A percentile compares a stretch with the other conserved stretches of the same genome.
Evolutionary conservation across 2,888 invertebrate genomes (phyloP).

Genomic region (Pardosa pseudoannulata): DNA sequence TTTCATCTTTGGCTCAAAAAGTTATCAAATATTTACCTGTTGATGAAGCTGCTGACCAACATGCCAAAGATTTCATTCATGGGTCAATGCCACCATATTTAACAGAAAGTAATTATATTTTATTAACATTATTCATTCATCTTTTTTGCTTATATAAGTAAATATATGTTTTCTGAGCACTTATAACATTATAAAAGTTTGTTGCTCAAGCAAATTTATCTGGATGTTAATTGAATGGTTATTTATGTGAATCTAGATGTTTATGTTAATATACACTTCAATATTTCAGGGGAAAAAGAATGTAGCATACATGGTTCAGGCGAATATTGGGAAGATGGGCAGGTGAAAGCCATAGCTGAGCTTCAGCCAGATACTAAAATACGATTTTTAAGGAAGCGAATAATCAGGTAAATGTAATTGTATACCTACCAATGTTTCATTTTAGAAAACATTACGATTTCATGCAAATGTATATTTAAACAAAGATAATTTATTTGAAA

Average conservation of each 20-base stretch:
- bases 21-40: conserved; percentile 82
- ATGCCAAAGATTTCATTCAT: conserved; percentile 89
- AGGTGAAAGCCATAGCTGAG: conserved; percentile 83
- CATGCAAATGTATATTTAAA: no score
- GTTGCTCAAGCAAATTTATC: no score
- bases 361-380: conserved; percentile 83
- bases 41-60: conserved; percentile 91
- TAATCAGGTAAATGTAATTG: conserved; percentile 65
- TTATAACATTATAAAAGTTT: no score
- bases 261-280: no score
- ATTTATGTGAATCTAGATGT: no score
- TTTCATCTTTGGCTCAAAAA: conserved; percentile 81
- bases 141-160: no score
- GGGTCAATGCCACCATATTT: conserved; percentile 91
- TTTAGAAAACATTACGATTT: no score
- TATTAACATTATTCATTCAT: no score
- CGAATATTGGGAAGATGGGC: conserved; percentile 83
- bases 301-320: conserved; percentile 86
- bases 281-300: conserved; percentile 81
- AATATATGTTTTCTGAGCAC: no score
- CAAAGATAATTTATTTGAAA: no score
- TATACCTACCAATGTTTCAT: no score
- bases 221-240: no score
- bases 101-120: conserved; percentile 78
- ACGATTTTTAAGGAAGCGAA: conserved; percentile 80